These are phyloP conservation scores for Scaptomyza cyrtandrae DNA, from an alignment of 2,888 invertebrate species.

Conservation along the genomic window DNA sequence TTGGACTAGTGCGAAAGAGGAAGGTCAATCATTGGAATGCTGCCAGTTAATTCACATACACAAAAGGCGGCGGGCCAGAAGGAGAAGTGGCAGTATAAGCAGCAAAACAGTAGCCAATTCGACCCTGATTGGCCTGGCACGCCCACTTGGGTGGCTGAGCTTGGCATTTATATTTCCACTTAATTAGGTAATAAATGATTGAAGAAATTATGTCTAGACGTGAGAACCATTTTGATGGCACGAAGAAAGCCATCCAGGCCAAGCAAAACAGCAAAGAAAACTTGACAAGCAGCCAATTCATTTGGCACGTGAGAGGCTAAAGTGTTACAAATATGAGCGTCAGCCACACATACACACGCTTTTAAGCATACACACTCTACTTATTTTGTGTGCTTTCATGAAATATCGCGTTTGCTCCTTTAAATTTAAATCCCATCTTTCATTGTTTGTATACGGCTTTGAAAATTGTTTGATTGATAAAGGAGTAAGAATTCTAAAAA, in stretches of 20 bases:
- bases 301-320: conserved; percentile 76
- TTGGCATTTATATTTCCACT: conserved; percentile 82
- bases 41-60: conserved; percentile 76
- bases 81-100: conserved; percentile 13
- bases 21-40: conserved; percentile 79
- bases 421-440: conserved; percentile 29
- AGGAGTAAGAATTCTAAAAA: conserved; percentile 59
- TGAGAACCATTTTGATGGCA: conserved; percentile 83
- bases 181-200: conserved; percentile 85
- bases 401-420: conserved; percentile 3
- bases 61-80: conserved; percentile 54
- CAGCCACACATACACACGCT: conserved; percentile 17
- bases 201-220: conserved; percentile 85
- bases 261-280: conserved; percentile 28
- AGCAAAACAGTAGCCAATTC: conserved; percentile 34
- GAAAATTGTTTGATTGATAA: conserved; percentile 69
- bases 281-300: conserved; percentile 66
- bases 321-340: conserved; percentile 63
- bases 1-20: conserved; percentile 34
- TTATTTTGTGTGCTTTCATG: conserved; percentile 5
- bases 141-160: conserved; percentile 67
- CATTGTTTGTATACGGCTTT: conserved; percentile 54
- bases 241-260: conserved; percentile 22
- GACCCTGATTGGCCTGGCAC: conserved; percentile 54
- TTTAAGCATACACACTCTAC: conserved; percentile 2